Base-by-base conservation (phyloP, 2,113 vertebrate species). In the Barnardius zonarius region DNA sequence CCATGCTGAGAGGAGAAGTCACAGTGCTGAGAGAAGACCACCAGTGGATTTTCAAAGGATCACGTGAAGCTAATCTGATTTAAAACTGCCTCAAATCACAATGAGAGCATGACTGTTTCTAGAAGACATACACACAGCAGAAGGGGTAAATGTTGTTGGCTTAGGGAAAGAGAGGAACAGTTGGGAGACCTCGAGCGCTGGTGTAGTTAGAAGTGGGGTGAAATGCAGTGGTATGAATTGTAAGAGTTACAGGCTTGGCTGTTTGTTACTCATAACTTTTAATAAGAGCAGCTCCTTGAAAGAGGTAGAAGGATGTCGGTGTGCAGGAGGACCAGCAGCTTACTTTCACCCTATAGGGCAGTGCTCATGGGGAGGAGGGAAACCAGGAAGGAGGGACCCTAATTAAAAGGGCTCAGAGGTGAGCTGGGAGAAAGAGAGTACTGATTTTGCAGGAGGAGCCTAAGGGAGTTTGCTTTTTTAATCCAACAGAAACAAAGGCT, bases 1-100 rank as follows among this genome's bases (percentile, higher is more conserved):
- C 49, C 28, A 1, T 25, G 49, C 63, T 73, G 72, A 43, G 64
- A 54, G 68, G 49, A 82, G 72, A 76, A 73, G 33, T 69, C 44
- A 12, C 37, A 37, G 23, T 35, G 37, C 64, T 52, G 76, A 70
- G 49, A 46, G 44, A 8, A 46, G 44, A 46, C 44, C 19, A 46
- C 44, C 44, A 46, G 69, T 28, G 35, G 35, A 12, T 52, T 68
- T 82, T 63, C 80, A 59, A 23, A 46, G 37, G 25, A 59, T 82
- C 10, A 0, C 51, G 46, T 49, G 68, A 80, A 76, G 66, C 16
- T 43, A 37, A n/a, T 48, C 7, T 48, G 37, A 5, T 82, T 88
- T 77, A 78, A 73, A 15, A 1, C 39, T 82, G 55, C 69, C 61
- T 10, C 0, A 0, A 41, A 22, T 52, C 2, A 1, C 5, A 3